These are phyloP conservation scores for Drosophila borealis DNA, from an alignment of 2,888 invertebrate genomes.

Conservation along the genomic window DNA sequence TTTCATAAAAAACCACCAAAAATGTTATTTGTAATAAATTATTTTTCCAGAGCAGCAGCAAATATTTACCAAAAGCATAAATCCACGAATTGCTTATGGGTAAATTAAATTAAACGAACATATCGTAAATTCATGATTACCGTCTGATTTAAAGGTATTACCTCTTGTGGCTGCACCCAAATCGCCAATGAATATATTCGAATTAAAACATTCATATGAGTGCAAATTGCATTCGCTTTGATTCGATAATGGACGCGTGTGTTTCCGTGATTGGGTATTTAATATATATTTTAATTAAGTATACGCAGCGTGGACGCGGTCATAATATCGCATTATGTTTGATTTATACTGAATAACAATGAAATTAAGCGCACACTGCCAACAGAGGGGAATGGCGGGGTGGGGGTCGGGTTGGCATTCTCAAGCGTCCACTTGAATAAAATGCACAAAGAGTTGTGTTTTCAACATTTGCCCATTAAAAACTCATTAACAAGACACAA, in stretches of 20 bases:
- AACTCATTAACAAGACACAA: slow-evolving; percentile 74
- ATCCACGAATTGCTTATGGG: background rate
- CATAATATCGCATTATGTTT: slow-evolving; percentile 71
- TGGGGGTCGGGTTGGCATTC: background rate
- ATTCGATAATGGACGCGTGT: slow-evolving; percentile 43
- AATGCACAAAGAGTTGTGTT: slow-evolving; percentile 61
- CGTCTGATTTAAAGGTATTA: slow-evolving; percentile 7
- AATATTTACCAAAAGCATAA: too few species aligned
- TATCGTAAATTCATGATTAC: slow-evolving; percentile 15
- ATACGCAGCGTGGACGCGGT: slow-evolving; percentile 58
- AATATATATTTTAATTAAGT: slow-evolving; percentile 72
- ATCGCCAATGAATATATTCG: slow-evolving; percentile 14
- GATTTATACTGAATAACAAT: slow-evolving; percentile 67
- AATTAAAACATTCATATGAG: slow-evolving; percentile 14
- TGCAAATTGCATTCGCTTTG: slow-evolving; percentile 49
- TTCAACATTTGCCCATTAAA: slow-evolving; percentile 75
- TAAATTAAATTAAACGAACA: slow-evolving; percentile 11
- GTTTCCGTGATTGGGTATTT: slow-evolving; percentile 35
- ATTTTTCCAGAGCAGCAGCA: background rate
- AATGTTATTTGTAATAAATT: background rate
- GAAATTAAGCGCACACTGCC: slow-evolving; percentile 56
- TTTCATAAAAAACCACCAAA: background rate
- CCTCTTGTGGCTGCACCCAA: slow-evolving; percentile 5
- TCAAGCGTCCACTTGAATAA: slow-evolving; percentile 49
- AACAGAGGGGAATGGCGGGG: background rate